Conservation (phyloP, 1,140 invertebrate species). For the Asbolus verrucosus region DNA sequence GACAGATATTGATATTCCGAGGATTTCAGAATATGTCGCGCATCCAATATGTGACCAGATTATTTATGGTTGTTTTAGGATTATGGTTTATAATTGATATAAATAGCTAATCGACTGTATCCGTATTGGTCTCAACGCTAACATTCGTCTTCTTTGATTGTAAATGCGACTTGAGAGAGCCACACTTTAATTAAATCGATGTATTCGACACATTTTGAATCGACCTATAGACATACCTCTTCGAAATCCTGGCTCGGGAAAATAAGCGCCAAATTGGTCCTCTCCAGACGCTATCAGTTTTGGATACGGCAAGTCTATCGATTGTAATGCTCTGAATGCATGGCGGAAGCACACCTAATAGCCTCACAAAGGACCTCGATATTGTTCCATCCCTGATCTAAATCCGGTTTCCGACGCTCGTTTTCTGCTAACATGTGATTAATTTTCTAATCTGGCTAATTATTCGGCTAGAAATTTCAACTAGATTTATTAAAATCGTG, state of each 20-base stretch:
- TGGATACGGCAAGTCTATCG: slow-evolving; percentile 29
- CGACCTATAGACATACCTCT: too few species aligned
- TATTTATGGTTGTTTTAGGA: too few species aligned
- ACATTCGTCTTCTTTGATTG: too few species aligned
- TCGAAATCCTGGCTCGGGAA: background rate
- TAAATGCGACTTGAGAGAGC: background rate
- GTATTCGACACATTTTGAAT: background rate
- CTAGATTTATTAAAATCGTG: background rate
- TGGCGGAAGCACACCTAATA: slow-evolving; percentile 44
- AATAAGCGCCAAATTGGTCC: background rate
- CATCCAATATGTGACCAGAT: too few species aligned
- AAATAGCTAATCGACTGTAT: too few species aligned
- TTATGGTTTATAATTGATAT: too few species aligned
- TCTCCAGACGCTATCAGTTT: slow-evolving; percentile 20
- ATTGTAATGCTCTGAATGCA: slow-evolving; percentile 42
- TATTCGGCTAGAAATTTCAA: background rate
- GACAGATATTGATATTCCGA: too few species aligned
- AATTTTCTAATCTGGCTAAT: slow-evolving; percentile 1
- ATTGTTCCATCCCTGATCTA: slow-evolving; percentile 22
- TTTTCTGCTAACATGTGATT: slow-evolving; percentile 37
- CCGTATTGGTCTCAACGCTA: too few species aligned
- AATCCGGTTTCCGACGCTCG: slow-evolving; percentile 31
- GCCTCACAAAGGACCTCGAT: slow-evolving; percentile 40
- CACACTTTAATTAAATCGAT: background rate
- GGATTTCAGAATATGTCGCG: too few species aligned